These are phyloP conservation scores for Mixornis gularis DNA, from an alignment of 2,113 vertebrate genomes.

Conservation along the genomic window DNA sequence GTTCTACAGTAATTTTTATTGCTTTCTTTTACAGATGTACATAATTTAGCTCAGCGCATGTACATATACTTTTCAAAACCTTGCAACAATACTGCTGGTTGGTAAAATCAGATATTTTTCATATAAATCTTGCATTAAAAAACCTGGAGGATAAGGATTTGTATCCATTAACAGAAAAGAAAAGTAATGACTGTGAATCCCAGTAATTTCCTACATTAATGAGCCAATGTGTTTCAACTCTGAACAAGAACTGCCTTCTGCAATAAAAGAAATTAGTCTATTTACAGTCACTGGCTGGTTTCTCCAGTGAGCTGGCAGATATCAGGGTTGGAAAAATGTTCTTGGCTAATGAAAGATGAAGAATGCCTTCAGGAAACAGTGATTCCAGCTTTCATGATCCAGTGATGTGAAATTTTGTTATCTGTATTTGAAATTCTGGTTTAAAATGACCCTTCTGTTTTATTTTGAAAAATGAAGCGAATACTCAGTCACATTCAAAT, in stretches of 20 bases:
- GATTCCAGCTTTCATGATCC: background rate
- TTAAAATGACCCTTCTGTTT: background rate
- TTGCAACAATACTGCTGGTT: background rate
- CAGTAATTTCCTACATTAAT: background rate
- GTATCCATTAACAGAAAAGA: background rate
- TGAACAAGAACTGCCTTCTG: background rate
- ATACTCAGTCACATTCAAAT: background rate
- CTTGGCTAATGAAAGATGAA: constrained; percentile 7
- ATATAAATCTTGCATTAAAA: background rate
- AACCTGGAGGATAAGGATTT: background rate
- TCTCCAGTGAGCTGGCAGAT: background rate
- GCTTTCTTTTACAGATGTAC: background rate
- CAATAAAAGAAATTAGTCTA: background rate
- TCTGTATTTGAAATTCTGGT: background rate
- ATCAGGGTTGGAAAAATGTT: background rate
- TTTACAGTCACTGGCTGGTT: background rate
- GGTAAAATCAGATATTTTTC: background rate
- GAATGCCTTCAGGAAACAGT: background rate
- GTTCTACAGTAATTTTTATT: background rate
- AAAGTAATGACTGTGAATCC: background rate
- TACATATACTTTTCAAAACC: background rate
- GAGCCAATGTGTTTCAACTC: background rate
- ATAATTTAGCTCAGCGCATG: background rate
- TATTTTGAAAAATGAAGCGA: background rate
- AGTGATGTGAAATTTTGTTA: background rate